Evolutionary conservation across 35 echinoderm and acorn worm species (phyloP), one percentile per base, ranked within the genome.

Genomic region (Holothuria glaberrima): DNA sequence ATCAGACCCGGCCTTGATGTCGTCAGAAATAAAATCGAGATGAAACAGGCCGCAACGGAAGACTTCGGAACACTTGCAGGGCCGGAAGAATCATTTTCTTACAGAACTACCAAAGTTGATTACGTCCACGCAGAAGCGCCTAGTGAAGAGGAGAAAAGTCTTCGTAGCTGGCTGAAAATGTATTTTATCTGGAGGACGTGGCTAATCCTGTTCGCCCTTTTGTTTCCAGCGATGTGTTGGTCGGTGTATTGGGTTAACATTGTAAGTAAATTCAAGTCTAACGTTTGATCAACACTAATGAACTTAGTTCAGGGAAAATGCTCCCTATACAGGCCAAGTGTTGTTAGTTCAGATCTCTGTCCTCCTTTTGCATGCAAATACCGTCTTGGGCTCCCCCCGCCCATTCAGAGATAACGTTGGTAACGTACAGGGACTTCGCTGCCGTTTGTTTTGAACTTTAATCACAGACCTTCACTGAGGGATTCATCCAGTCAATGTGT

Each of bases 221-320:
- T 25, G 5, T 78, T 78, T n/a, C 74, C 74, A 21, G 74, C 74
- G 21, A 78, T 78, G 74, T 78, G 38, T 52, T 78, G 74, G 74
- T 78, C 74, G 6, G 74, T 78, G 0, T 78, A 78, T 48, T 78
- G 74, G 74, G n/a, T 78, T 3, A 78, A 78, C 22, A 26, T 48
- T n/a, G 74, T 78, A 48, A 48, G 74, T 78, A 78, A 6, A 10
- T 50, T 4, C 2, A 13, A 12, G 18, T 35, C 6, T 73, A 35
- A 16, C 26, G 31, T 35, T 29, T 16, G 9, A 73, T 73, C 17
- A 27, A 31, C 5, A 16, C 26, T 17, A 17, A 31, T 33, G 10
- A n/a, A n/a, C n/a, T n/a, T n/a, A n/a, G n/a, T n/a, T n/a, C n/a
- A n/a, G n/a, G n/a, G n/a, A n/a, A n/a, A n/a, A n/a, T n/a, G n/a